Percentiles rank a stretch among this genome's conserved stretches.
phyloP scores from a whole-genome alignment of 1,140 invertebrate species.

The Cotesia glomerata region DNA sequence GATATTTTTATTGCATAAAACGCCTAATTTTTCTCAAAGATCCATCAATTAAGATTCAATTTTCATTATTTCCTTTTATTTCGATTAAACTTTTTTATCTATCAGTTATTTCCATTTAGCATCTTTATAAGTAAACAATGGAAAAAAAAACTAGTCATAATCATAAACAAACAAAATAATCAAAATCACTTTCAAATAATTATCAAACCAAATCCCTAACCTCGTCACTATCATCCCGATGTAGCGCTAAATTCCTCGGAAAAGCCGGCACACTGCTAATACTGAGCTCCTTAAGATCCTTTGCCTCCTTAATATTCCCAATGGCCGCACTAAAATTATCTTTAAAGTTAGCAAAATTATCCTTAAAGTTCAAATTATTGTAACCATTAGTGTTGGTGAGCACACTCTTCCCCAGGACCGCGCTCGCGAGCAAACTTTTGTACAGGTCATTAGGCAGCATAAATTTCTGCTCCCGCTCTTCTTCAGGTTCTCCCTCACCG shows the following conservation, averaged over 20 bases:
- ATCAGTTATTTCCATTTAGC: no score
- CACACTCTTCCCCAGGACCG: slow-evolving; percentile 66
- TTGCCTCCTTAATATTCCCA: slow-evolving; percentile 47
- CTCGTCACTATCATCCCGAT: slow-evolving; percentile 58
- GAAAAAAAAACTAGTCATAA: no score
- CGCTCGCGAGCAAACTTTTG: slow-evolving; percentile 76
- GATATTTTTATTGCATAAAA: no score
- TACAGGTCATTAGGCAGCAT: slow-evolving; percentile 77
- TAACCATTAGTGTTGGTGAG: slow-evolving; percentile 40
- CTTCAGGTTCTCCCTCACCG: slow-evolving; percentile 9
- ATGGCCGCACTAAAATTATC: slow-evolving; percentile 53
- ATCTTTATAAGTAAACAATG: no score
- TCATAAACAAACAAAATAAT: neutral
- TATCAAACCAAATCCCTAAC: slow-evolving; percentile 41
- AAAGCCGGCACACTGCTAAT: slow-evolving; percentile 61
- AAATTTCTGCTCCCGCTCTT: slow-evolving; percentile 61
- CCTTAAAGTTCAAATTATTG: slow-evolving; percentile 57
- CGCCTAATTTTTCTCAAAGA: no score
- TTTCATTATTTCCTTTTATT: no score
- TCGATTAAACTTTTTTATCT: no score
- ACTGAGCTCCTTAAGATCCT: slow-evolving; percentile 57
- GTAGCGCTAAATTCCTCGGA: slow-evolving; percentile 58
- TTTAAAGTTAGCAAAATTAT: slow-evolving; percentile 57
- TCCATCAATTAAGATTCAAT: no score
- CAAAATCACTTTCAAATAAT: neutral